Evolutionary conservation across 2,113 vertebrate species (phyloP).

Genomic region (Lethenteron reissneri): DNA sequence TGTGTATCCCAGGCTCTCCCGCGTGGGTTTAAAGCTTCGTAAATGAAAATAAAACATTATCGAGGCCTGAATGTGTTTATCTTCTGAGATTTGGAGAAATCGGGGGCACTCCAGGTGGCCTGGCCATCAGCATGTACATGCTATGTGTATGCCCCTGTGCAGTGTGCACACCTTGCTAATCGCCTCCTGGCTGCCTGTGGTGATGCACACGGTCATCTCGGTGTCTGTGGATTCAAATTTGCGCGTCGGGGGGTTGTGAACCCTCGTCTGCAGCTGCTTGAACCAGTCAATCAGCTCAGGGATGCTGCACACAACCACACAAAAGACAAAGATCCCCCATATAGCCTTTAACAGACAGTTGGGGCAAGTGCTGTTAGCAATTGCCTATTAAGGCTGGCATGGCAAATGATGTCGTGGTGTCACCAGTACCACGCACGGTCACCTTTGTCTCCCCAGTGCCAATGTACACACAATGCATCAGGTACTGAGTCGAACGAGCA

Average conservation of each 20-base stretch:
- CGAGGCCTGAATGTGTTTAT: not conserved
- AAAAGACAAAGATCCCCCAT: too few relatives aligned
- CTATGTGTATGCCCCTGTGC: constrained; percentile 4
- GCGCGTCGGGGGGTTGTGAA: constrained; percentile 60
- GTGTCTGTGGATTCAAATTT: constrained; percentile 38
- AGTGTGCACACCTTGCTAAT: constrained; percentile 46
- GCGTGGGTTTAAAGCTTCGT: not conserved
- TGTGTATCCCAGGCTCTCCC: not conserved
- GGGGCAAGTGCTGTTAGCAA: too few relatives aligned
- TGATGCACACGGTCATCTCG: constrained; percentile 49
- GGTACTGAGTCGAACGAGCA: too few relatives aligned
- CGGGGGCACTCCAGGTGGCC: constrained; percentile 7
- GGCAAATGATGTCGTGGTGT: too few relatives aligned
- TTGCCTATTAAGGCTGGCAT: too few relatives aligned
- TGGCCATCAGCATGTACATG: not conserved
- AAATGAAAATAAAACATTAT: not conserved
- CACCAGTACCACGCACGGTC: too few relatives aligned
- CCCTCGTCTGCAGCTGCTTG: constrained; percentile 42
- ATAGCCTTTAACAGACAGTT: too few relatives aligned
- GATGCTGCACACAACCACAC: constrained; percentile 28
- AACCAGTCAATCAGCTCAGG: constrained; percentile 70
- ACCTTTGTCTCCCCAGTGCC: too few relatives aligned
- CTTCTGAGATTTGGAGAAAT: not conserved
- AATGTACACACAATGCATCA: too few relatives aligned
- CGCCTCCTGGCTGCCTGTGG: constrained; percentile 65